A percentile compares a stretch with the other conserved stretches of the same genome.
These are phyloP conservation scores for Eriosoma lanigerum DNA, from an alignment of 1,140 invertebrate species.

Conservation along the genomic window DNA sequence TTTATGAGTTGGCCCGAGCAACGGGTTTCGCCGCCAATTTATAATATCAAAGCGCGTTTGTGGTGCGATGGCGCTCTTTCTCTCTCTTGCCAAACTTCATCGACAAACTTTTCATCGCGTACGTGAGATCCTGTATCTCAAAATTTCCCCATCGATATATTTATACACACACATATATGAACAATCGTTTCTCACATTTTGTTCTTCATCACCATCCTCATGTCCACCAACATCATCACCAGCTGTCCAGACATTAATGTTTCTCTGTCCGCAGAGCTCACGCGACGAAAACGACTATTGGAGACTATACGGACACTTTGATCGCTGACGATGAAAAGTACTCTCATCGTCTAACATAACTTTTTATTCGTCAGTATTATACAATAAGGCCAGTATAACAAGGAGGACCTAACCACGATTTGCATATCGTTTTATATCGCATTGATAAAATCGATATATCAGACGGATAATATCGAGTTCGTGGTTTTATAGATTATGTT, in stretches of 20 bases:
- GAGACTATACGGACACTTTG: no score
- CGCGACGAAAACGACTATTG: background rate
- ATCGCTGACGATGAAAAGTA: no score
- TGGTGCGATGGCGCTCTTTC: slow-evolving; percentile 6
- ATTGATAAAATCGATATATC: no score
- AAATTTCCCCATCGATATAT: slow-evolving; percentile 15
- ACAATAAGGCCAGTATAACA: no score
- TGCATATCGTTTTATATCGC: no score
- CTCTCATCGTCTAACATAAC: no score
- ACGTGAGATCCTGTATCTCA: slow-evolving; percentile 4
- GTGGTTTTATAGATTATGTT: no score
- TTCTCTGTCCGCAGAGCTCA: background rate
- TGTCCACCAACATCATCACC: no score
- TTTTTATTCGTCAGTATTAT: no score
- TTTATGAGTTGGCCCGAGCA: slow-evolving; percentile 50
- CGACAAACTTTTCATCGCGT: slow-evolving; percentile 50
- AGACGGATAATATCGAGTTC: no score
- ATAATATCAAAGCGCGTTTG: slow-evolving; percentile 46
- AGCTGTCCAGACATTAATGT: no score
- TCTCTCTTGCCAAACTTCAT: slow-evolving; percentile 47
- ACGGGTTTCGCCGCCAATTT: slow-evolving; percentile 50
- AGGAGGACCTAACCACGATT: no score
- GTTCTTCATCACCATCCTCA: background rate
- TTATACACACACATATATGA: background rate
- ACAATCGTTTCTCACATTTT: background rate